These are phyloP conservation scores for Miltochrista miniata DNA, from an alignment of 2,888 invertebrate species.

Conservation along the genomic window DNA sequence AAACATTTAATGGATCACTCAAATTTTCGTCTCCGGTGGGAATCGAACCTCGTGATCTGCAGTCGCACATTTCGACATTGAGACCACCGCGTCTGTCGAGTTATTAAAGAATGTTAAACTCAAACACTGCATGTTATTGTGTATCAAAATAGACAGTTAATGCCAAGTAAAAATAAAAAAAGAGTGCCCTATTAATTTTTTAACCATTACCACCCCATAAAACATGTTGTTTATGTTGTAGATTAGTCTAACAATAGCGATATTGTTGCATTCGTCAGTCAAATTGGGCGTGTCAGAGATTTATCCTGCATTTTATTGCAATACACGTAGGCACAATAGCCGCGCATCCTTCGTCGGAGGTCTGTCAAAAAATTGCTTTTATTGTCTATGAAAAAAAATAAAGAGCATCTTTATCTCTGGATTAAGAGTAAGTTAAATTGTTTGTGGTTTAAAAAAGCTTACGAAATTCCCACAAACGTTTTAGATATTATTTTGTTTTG, in stretches of 20 bases:
- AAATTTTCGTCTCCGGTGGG: no score
- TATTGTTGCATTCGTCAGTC: constrained; percentile 41
- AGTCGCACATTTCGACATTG: no score
- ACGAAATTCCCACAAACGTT: constrained; percentile 2
- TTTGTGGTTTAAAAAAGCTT: constrained; percentile 28
- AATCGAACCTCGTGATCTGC: no score
- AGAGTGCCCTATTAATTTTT: constrained; percentile 31
- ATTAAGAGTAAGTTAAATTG: constrained; percentile 27
- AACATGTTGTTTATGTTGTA: constrained; percentile 39
- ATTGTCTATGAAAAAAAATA: constrained; percentile 7
- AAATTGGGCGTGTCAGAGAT: constrained; percentile 49
- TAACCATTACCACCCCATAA: constrained; percentile 34
- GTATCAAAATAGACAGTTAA: background rate
- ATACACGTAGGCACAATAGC: constrained; percentile 6
- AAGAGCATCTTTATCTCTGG: constrained; percentile 13
- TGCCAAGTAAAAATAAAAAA: constrained; percentile 23
- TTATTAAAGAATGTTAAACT: no score
- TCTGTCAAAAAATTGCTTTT: constrained; percentile 15
- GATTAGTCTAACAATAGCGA: constrained; percentile 46
- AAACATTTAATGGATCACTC: no score
- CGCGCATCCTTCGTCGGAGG: constrained; percentile 34
- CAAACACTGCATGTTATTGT: no score
- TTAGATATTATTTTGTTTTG: no score
- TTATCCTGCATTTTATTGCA: constrained; percentile 28
- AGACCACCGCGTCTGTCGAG: no score